phyloP scores from a whole-genome alignment of 2,113 vertebrate genomes.

The Stercorarius parasiticus region DNA sequence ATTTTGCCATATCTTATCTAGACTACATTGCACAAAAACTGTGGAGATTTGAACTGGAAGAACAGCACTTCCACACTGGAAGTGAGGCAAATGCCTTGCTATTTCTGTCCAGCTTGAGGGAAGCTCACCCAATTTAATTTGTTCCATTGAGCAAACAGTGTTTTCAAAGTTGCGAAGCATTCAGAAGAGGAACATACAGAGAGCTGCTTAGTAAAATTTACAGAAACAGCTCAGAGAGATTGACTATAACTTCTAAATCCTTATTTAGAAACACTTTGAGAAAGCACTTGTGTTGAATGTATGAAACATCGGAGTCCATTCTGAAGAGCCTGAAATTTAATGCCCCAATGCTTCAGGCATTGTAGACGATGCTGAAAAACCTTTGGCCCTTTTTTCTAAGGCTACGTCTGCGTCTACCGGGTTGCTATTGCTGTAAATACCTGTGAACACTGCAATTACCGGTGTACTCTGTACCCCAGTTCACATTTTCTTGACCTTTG shows the following conservation, averaged over 20 bases:
- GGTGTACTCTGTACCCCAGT: background rate
- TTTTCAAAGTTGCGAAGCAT: background rate
- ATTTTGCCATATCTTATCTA: constrained; percentile 14
- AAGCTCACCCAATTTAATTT: background rate
- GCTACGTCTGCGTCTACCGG: background rate
- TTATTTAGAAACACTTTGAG: background rate
- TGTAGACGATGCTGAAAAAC: background rate
- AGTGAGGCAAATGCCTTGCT: background rate
- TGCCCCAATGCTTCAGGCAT: background rate
- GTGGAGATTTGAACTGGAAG: background rate
- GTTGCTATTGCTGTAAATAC: background rate
- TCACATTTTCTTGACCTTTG: background rate
- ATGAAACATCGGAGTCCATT: background rate
- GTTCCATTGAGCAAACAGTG: background rate
- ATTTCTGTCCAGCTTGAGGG: background rate
- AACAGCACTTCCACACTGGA: background rate
- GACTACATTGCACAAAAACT: background rate
- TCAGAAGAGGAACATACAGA: background rate
- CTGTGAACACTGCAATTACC: background rate
- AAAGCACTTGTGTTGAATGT: background rate
- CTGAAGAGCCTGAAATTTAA: background rate
- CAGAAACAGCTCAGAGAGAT: background rate
- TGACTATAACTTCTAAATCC: background rate
- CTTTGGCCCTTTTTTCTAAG: background rate
- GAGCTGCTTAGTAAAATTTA: background rate